A percentile compares a stretch with the other conserved stretches of the same genome.
phyloP scores from a whole-genome alignment of 2,113 vertebrate species.

The Callorhinus ursinus region DNA sequence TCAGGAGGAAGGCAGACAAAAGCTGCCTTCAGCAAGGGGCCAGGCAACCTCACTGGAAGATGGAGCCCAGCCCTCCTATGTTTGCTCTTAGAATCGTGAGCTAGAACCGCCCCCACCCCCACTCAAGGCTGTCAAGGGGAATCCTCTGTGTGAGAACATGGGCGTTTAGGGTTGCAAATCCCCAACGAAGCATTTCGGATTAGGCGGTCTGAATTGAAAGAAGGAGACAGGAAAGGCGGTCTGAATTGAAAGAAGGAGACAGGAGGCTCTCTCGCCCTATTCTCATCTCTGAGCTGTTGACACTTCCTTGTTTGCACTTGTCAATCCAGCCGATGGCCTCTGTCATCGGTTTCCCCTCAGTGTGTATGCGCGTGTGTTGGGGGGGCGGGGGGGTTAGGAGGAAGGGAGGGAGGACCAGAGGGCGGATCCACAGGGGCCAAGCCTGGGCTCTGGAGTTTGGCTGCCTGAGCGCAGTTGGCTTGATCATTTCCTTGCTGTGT shows the following conservation, averaged over 20 bases:
- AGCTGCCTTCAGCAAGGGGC: not conserved
- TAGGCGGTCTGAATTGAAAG: constrained; percentile 59
- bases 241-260: constrained; percentile 58
- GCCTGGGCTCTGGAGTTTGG: not conserved
- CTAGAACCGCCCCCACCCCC: constrained; percentile 5
- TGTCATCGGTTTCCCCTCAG: not conserved
- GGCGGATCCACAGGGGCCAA: not conserved
- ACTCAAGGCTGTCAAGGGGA: not conserved
- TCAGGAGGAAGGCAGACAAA: constrained; percentile 35
- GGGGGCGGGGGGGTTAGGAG: not conserved
- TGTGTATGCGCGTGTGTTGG: not conserved
- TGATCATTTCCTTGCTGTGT: not conserved
- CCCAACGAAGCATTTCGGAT: constrained; percentile 54
- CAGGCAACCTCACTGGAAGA: not conserved
- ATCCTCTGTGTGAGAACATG: not conserved
- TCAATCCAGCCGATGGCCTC: not conserved
- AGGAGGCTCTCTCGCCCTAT: not conserved
- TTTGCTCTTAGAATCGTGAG: constrained; percentile 63
- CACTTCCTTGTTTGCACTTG: constrained; percentile 66
- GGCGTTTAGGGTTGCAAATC: constrained; percentile 65
- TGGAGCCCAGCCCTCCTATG: not conserved
- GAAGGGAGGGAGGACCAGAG: too few relatives aligned
- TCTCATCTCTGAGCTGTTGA: constrained; percentile 42
- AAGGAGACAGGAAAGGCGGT: not conserved
- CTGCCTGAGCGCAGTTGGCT: not conserved